Evolutionary conservation across 2,797 vertebrate species (phyloP).

Genomic region (Limnodromus scolopaceus): DNA sequence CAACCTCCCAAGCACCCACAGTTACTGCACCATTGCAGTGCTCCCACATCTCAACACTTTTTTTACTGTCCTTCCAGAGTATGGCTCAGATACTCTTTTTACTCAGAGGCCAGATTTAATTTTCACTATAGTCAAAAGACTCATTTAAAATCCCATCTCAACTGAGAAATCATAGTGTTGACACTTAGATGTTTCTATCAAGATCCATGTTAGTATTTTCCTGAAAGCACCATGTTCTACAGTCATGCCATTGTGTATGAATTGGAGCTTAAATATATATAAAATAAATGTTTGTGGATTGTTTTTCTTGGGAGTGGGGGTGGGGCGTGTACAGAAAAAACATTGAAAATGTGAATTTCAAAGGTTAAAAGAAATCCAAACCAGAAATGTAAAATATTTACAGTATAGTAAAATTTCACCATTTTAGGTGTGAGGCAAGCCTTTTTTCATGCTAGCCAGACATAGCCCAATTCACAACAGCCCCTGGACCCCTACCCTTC

Average conservation of each 20-base stretch:
- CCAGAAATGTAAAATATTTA: not conserved
- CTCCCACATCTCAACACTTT: not conserved
- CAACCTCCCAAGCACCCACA: accelerated
- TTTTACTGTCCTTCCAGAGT: not conserved
- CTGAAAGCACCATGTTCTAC: not conserved
- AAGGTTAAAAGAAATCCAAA: not conserved
- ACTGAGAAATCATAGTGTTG: not conserved
- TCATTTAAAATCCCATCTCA: not conserved
- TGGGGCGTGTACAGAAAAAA: not conserved
- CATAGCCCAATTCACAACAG: not conserved
- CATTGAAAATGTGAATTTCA: not conserved
- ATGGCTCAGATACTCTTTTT: not conserved
- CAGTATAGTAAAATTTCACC: not conserved
- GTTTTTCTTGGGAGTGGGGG: too few species aligned
- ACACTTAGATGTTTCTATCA: not conserved
- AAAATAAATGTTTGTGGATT: not conserved
- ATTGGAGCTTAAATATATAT: not conserved
- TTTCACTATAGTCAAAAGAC: not conserved
- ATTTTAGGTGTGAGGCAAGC: not conserved
- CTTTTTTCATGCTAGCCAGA: not conserved
- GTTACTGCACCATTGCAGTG: not conserved
- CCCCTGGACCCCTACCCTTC: accelerated
- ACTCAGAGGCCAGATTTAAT: not conserved
- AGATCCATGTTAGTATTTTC: not conserved
- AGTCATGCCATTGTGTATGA: not conserved